Evolutionary conservation across 2,888 invertebrate genomes (phyloP).

Genomic region (Isotomurus palustris): DNA sequence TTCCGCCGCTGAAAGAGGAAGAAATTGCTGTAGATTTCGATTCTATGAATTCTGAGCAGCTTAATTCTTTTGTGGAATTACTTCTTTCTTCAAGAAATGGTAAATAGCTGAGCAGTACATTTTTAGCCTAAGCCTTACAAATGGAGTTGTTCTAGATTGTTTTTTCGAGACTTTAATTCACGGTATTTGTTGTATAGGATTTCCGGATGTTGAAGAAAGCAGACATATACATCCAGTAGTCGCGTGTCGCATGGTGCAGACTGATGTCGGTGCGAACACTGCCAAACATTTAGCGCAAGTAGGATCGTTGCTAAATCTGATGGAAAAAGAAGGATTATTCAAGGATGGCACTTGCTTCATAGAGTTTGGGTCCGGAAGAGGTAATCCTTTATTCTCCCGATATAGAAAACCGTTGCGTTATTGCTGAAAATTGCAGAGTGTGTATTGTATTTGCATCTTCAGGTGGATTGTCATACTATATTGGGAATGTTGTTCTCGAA

Average conservation of each 20-base stretch:
- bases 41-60: too few species aligned
- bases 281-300: constrained; percentile 72
- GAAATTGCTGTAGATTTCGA: constrained; percentile 36
- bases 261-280: constrained; percentile 45
- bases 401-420: background rate
- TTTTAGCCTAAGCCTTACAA: background rate
- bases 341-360: constrained; percentile 65
- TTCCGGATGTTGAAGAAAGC: background rate
- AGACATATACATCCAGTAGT: constrained; percentile 46
- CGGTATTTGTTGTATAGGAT: background rate
- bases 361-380: constrained; percentile 89
- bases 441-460: constrained; percentile 8
- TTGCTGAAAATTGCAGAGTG: too few species aligned
- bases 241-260: constrained; percentile 48
- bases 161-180: too few species aligned
- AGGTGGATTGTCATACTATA: constrained; percentile 75
- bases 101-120: background rate
- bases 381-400: constrained; percentile 50
- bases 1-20: constrained; percentile 36
- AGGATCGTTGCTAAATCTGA: constrained; percentile 67
- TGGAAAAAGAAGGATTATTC: constrained; percentile 61
- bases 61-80: too few species aligned
- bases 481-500: constrained; percentile 60
- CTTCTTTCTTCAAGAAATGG: too few species aligned
- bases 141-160: too few species aligned